These are phyloP conservation scores for Escarpia spicata DNA, from an alignment of 2,888 invertebrate species.

Conservation along the genomic window DNA sequence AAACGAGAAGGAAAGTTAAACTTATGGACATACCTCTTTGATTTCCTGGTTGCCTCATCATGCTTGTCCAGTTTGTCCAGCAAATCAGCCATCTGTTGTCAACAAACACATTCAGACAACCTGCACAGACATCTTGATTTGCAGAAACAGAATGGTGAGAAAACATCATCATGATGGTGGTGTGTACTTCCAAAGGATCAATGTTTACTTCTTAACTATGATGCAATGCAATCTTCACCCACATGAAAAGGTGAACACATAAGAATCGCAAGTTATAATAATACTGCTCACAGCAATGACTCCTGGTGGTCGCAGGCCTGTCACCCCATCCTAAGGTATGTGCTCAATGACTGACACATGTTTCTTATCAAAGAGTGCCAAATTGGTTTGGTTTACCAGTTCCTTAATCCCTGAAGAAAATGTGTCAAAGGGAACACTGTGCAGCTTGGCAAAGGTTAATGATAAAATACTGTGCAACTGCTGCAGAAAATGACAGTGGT, in stretches of 20 bases:
- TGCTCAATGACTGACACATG: too few relatives aligned
- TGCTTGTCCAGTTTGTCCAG: slow-evolving; percentile 60
- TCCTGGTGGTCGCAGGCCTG: background rate
- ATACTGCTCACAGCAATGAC: background rate
- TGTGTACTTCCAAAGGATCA: background rate
- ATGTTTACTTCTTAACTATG: background rate
- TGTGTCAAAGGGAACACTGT: too few relatives aligned
- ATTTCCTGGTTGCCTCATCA: slow-evolving; percentile 56
- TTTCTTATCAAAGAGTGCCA: too few relatives aligned
- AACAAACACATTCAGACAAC: slow-evolving; percentile 8
- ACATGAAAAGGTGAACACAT: slow-evolving; percentile 20
- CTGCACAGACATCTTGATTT: background rate
- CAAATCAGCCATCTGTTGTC: slow-evolving; percentile 54
- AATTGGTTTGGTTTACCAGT: background rate
- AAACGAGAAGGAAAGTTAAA: background rate
- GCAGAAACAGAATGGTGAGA: background rate
- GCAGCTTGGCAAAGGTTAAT: too few relatives aligned
- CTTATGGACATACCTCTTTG: slow-evolving; percentile 51
- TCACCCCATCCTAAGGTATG: background rate
- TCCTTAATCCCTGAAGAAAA: background rate
- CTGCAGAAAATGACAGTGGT: too few relatives aligned
- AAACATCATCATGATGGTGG: background rate
- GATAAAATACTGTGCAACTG: too few relatives aligned
- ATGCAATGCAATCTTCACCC: too few relatives aligned
- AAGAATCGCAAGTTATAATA: slow-evolving; percentile 11